phyloP scores from a whole-genome alignment of 2,888 invertebrate species.

The Coelopa pilipes region DNA sequence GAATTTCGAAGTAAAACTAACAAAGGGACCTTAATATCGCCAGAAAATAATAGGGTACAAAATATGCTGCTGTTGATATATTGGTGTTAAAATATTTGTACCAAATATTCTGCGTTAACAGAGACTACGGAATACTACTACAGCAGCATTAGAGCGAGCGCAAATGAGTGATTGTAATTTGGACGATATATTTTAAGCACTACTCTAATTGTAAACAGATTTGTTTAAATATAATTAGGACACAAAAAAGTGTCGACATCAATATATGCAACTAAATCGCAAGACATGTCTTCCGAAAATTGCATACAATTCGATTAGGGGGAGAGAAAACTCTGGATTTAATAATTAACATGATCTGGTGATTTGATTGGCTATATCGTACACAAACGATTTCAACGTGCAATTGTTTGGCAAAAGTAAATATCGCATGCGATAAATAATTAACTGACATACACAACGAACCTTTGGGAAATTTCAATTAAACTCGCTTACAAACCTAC shows the following conservation, averaged over 20 bases:
- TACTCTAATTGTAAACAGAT: not conserved
- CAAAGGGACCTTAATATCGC: not conserved
- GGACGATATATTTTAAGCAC: not conserved
- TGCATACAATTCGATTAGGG: too few relatives aligned
- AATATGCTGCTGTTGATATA: conserved; percentile 14
- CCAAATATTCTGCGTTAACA: too few relatives aligned
- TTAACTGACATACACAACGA: not conserved
- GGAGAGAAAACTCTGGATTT: too few relatives aligned
- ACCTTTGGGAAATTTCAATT: not conserved
- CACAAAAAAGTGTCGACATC: conserved; percentile 1
- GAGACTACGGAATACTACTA: too few relatives aligned
- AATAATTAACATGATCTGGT: not conserved
- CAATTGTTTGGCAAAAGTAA: not conserved
- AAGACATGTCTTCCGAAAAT: not conserved
- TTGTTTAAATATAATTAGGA: conserved; percentile 17
- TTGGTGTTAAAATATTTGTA: not conserved
- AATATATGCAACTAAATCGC: not conserved
- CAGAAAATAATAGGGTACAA: not conserved
- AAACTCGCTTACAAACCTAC: conserved; percentile 8
- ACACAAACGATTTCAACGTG: not conserved
- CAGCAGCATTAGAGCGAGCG: not conserved
- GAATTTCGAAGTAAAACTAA: not conserved
- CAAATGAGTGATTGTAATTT: not conserved
- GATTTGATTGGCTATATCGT: not conserved
- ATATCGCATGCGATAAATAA: conserved; percentile 8